phyloP scores from a whole-genome alignment of 2,797 vertebrate species.

The Parauchenoglanis ngamensis region DNA sequence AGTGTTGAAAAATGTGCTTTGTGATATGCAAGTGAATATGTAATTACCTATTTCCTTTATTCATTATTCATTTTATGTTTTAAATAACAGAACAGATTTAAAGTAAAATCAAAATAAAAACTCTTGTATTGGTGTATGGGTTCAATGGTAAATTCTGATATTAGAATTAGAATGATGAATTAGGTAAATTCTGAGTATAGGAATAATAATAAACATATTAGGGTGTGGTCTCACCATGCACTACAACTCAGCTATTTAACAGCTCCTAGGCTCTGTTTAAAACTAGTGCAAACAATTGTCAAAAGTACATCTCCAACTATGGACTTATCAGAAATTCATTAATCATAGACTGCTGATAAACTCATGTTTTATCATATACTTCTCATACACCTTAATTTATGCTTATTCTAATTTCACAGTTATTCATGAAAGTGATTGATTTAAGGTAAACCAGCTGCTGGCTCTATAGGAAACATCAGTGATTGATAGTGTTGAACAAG shows the following conservation, averaged over 20 bases:
- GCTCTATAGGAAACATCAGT: background rate
- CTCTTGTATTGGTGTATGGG: background rate
- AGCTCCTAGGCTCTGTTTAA: background rate
- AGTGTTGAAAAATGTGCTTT: background rate
- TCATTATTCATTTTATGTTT: background rate
- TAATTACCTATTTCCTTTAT: background rate
- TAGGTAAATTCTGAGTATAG: background rate
- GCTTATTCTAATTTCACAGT: background rate
- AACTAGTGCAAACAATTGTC: background rate
- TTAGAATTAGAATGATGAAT: background rate
- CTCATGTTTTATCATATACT: background rate
- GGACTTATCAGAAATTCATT: background rate
- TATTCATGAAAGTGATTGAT: background rate
- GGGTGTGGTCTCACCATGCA: background rate
- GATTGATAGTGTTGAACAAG: conserved; percentile 22
- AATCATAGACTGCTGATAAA: background rate
- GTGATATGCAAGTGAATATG: background rate
- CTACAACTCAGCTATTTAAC: background rate
- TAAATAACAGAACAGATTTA: background rate
- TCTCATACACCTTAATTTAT: background rate
- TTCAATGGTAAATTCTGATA: background rate
- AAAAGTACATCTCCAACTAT: background rate
- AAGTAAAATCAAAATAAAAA: background rate
- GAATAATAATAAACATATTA: background rate
- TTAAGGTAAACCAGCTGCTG: background rate